phyloP scores from a whole-genome alignment of 2,888 invertebrate genomes.

The Copidosoma aretas region DNA sequence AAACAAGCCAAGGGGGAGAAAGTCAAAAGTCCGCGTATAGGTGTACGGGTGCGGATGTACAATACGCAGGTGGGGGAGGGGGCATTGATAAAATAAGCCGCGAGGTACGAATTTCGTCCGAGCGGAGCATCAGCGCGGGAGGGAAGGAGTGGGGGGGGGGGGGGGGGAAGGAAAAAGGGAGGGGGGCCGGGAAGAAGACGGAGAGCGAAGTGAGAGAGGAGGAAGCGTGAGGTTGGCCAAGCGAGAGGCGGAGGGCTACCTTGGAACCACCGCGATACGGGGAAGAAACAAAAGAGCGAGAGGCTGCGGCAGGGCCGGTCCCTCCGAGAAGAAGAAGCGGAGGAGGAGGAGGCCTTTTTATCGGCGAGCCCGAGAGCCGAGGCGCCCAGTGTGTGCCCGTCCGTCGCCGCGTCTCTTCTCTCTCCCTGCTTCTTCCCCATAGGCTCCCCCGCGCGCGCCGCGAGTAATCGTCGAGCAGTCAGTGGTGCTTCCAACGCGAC shows the following conservation, averaged over 20 bases:
- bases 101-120: background rate
- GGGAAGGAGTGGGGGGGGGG: background rate
- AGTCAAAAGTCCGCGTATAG: too few relatives aligned
- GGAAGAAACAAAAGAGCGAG: slow-evolving; percentile 8
- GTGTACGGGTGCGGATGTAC: too few relatives aligned
- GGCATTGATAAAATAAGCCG: slow-evolving; percentile 9
- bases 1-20: too few relatives aligned
- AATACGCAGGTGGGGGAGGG: too few relatives aligned
- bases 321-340: too few relatives aligned
- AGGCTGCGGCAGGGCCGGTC: slow-evolving; percentile 3
- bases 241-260: slow-evolving; percentile 1
- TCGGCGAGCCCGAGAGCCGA: background rate
- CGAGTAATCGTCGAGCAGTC: too few relatives aligned
- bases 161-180: background rate
- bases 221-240: background rate
- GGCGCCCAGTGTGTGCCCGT: slow-evolving; percentile 6
- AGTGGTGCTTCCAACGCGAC: too few relatives aligned
- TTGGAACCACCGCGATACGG: background rate
- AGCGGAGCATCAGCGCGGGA: background rate
- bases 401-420: slow-evolving; percentile 7
- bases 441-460: background rate
- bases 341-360: background rate
- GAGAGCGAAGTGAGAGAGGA: background rate
- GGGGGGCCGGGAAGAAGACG: background rate
- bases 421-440: background rate